Base-by-base conservation (phyloP, 2,888 invertebrate species). In the Julus scandinavius region DNA sequence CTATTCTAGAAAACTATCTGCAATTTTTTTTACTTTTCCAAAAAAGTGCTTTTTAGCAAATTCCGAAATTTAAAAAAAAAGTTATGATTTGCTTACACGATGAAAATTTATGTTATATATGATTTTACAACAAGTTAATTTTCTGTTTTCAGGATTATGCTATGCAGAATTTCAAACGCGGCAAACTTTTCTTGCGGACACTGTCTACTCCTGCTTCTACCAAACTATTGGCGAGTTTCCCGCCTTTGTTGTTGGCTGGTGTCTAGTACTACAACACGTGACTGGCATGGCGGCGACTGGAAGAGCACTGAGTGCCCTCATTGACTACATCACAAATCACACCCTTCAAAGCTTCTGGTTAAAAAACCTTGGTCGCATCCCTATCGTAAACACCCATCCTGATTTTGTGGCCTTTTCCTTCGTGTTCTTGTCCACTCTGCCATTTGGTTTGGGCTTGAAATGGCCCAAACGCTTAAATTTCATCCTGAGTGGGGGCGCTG, bases 211-310 rank as follows among this genome's bases (percentile, higher is more conserved):
- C 41, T 89, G 89, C 87, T 89, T 89, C 85, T 90, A 90, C 49
- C 90, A 90, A 38, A 80, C 80, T 13, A 86, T 87, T 38, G 89
- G 90, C 85, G 90, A 90, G 88, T 86, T 90, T 15, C 86, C 90
- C 41, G 90, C 90, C 0, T 90, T 90, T 50, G 86, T 90, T 29
- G 88, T 89, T 0, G 90, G 89, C 1, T 90, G 90, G 90, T 87
- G 89, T 6, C 89, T 86, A 63, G 40, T 90, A 0, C 20, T 90
- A 0, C 89, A 89, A 15, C 89, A 89, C 63, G 54, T 88, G 4
- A 88, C 89, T 13, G 54, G 88, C 54, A 86, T 89, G 86, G 89
- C 90, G 0, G 89, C 89, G 15, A 72, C 89, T 13, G 89, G 89
- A 87, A 88, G 89, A 88, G 80, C 88, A 11, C 49, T 89, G 6